Base-by-base conservation (phyloP, 2,888 invertebrate genomes). In the Drosophila cyrtoloma region DNA sequence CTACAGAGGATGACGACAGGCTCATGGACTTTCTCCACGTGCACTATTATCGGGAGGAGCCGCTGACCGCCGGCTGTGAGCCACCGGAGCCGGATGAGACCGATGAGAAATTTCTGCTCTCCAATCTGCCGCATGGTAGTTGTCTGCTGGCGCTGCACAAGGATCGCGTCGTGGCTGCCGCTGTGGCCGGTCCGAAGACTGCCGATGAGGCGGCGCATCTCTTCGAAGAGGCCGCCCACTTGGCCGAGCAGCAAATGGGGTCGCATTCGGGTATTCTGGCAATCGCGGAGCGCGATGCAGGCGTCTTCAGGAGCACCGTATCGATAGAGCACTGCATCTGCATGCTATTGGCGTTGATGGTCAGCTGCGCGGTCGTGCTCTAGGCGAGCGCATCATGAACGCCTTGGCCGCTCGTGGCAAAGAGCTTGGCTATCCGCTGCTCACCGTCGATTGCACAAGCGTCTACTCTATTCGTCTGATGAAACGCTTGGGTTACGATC, bases 11-110 rank as follows among this genome's bases (percentile, higher is more conserved):
- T n/a, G 53, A 72, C n/a, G 73, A 86, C 32, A 57, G 77, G 5
- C 64, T 93, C 4, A 72, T 93, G 35, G 64, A 89, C 14, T 93
- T 93, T 32, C 79, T 93, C 2, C 87, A 86, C 19, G 47, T 55
- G 9, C 84, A 92, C 66, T 93, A 91, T 53, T 93, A 92, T 47
- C 81, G 62, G 0, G 93, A 93, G 30, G 93, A 93, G 51, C 93
- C 93, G 5, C 62, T 93, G 7, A 92, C 91, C 4, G 67, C 73
- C 0, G 92, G 92, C 33, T 87, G 80, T 39, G 77, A 80, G 5
- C 92, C 92, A 0, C 76, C 76, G 5, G 80, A 89, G 26, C 92
- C 90, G 4, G 86, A 86, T 14, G 70, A 75, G 3, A 88, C 79
- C 16, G 93, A 93, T 73, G 86, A 90, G 51, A 77, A 86, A 3